A percentile compares a stretch with the other conserved stretches of the same genome.
Conservation (phyloP, 2,797 vertebrate genomes). For the Sebastes vulpes region DNA sequence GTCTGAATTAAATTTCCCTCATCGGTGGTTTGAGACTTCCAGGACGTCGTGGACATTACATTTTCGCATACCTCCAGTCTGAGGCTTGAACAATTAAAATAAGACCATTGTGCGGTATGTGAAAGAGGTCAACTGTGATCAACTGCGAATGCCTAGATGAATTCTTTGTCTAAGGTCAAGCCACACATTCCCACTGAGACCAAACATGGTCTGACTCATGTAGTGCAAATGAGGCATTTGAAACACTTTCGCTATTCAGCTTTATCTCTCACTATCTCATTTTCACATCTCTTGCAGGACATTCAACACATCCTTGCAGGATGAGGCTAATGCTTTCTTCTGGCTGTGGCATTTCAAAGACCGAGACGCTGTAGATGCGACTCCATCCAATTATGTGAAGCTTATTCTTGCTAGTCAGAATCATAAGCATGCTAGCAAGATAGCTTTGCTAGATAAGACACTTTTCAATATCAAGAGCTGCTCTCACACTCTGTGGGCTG, state of each 20-base stretch:
- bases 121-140: constrained; percentile 69
- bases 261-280: constrained; percentile 72
- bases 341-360: constrained; percentile 79
- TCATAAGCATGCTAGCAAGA: constrained; percentile 67
- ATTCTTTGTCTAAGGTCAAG: constrained; percentile 77
- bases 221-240: constrained; percentile 82
- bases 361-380: constrained; percentile 43
- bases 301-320: constrained; percentile 70
- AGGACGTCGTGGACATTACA: constrained; percentile 39
- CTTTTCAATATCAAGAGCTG: constrained; percentile 68
- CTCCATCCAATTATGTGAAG: constrained; percentile 79
- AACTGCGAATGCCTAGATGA: constrained; percentile 61
- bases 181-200: constrained; percentile 72
- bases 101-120: constrained; percentile 64
- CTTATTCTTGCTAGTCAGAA: constrained; percentile 73
- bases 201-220: constrained; percentile 77
- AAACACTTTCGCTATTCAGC: constrained; percentile 79
- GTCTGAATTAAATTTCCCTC: constrained; percentile 23
- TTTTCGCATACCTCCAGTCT: constrained; percentile 58
- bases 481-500: constrained; percentile 67
- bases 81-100: constrained; percentile 70
- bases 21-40: constrained; percentile 39
- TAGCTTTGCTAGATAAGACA: constrained; percentile 72
- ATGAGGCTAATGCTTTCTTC: constrained; percentile 74
- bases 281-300: constrained; percentile 73